phyloP scores from a whole-genome alignment of 35 echinoderm and acorn worm genomes.

The Stichopus chloronotus region DNA sequence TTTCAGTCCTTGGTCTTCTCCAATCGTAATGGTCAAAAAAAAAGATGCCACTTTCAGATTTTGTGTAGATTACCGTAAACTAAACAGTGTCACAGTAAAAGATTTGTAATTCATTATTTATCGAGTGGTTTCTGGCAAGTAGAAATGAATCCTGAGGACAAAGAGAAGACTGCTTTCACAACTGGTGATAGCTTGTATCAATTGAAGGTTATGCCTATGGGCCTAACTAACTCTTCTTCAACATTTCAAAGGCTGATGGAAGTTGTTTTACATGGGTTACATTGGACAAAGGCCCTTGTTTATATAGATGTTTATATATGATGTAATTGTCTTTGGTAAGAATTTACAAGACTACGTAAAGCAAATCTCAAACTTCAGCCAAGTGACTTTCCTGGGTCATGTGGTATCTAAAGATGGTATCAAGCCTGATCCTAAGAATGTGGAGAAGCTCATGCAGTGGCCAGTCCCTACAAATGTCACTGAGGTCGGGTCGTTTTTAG shows the following conservation, averaged over 20 bases:
- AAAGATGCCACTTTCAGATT: too few species aligned
- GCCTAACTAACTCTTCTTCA: slow-evolving; percentile 10
- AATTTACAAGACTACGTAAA: slow-evolving; percentile 29
- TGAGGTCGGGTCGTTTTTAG: too few species aligned
- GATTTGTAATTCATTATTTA: too few species aligned
- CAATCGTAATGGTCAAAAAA: too few species aligned
- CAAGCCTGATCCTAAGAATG: too few species aligned
- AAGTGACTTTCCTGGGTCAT: slow-evolving; percentile 66
- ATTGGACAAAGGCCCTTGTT: slow-evolving; percentile 45
- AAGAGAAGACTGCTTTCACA: slow-evolving; percentile 80
- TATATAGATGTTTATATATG: slow-evolving; percentile 71
- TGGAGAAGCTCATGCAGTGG: too few species aligned
- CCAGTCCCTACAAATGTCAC: too few species aligned
- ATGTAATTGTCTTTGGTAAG: slow-evolving; percentile 57
- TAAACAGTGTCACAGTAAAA: too few species aligned
- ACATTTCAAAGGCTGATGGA: slow-evolving; percentile 81
- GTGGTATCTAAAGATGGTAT: slow-evolving; percentile 52
- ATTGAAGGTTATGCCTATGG: slow-evolving; percentile 65
- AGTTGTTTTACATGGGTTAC: slow-evolving; percentile 64
- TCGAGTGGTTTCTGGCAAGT: slow-evolving; percentile 78
- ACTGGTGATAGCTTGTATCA: too few species aligned
- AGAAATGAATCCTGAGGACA: slow-evolving; percentile 50
- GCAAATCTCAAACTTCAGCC: slow-evolving; percentile 60
- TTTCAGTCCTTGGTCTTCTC: too few species aligned
- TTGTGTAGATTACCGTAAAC: too few species aligned